Base-by-base conservation (phyloP, 2,888 invertebrate species). In the Parthenolecanium corni region DNA sequence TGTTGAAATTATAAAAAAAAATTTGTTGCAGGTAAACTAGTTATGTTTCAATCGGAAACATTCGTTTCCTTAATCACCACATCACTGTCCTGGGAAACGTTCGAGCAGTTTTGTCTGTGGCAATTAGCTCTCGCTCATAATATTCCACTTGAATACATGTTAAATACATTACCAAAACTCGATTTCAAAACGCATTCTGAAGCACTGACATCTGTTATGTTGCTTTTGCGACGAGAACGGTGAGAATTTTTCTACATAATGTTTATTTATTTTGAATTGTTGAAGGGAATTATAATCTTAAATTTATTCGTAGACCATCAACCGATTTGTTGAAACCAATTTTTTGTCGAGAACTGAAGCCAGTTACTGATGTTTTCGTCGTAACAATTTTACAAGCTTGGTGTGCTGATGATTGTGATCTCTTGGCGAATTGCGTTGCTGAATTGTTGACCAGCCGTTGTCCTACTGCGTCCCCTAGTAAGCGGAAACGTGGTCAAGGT, bases 61-160 rank as follows among this genome's bases (percentile, higher is more conserved):
- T 79, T 89, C 49, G 81, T 83, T 64, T 78, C 82, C 46, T 80
- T 89, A 73, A 74, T 89, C 69, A 86, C 85, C 65, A 84, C 86
- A 47, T 95, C 92, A 71, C 77, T 97, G 63, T 82, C 83, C 64
- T 98, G 96, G 92, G 96, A 97, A 76, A 94, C 95, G 2, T 90
- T 94, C 70, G 96, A 97, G 74, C 97, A 98, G 75, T 86, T 90
- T 73, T 95, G 93, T 74, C 80, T 97, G 51, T 98, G 97, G 97
- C 95, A 96, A 75, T 79, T 98, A 64, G 82, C 96, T 53, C 84
- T 87, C 68, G 94, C 94, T 46, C 96, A 96, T 73, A 90, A 92
- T 73, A 87, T 95, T 72, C 86, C 91, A 61, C 82, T 93, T n/a
- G 92, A 93, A 71, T 85, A 87, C 71, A 84, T 95, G 67, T 76